These are phyloP conservation scores for Eucriotettix oculatus DNA, from an alignment of 2,888 invertebrate species.

Conservation along the genomic window DNA sequence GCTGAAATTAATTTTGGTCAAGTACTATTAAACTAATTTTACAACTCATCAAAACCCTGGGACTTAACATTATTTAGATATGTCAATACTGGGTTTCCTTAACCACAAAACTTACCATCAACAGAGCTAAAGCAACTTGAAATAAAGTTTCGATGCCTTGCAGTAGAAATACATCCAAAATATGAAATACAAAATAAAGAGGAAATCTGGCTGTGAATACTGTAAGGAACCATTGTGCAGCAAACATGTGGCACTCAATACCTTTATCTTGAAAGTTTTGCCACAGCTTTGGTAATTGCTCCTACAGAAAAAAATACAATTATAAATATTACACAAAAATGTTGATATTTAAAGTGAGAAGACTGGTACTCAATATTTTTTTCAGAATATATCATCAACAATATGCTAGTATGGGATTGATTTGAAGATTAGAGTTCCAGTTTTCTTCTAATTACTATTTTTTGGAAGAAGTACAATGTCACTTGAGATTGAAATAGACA, in stretches of 20 bases:
- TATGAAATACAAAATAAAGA: conserved; percentile 89
- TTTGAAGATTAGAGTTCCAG: too few species aligned
- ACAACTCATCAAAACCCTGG: too few species aligned
- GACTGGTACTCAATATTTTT: too few species aligned
- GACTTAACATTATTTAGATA: too few species aligned
- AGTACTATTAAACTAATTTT: too few species aligned
- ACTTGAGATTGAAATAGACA: neutral
- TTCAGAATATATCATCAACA: too few species aligned
- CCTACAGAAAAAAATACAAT: conserved; percentile 27
- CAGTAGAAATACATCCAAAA: conserved; percentile 87
- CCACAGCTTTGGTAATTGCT: conserved; percentile 65
- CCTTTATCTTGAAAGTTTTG: conserved; percentile 69
- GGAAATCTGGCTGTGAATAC: conserved; percentile 99
- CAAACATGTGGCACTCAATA: conserved; percentile 97
- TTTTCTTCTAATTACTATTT: too few species aligned
- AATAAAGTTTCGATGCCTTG: conserved; percentile 92
- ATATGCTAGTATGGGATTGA: too few species aligned
- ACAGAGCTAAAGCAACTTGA: conserved; percentile 85
- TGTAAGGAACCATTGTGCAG: conserved; percentile 98
- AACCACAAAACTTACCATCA: conserved; percentile 45
- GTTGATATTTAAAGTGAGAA: too few species aligned
- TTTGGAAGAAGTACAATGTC: too few species aligned
- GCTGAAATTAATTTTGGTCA: too few species aligned
- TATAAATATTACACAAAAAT: too few species aligned
- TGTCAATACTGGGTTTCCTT: neutral